These are phyloP conservation scores for Tamias sibiricus DNA, from an alignment of 2,113 vertebrate species.

Conservation along the genomic window DNA sequence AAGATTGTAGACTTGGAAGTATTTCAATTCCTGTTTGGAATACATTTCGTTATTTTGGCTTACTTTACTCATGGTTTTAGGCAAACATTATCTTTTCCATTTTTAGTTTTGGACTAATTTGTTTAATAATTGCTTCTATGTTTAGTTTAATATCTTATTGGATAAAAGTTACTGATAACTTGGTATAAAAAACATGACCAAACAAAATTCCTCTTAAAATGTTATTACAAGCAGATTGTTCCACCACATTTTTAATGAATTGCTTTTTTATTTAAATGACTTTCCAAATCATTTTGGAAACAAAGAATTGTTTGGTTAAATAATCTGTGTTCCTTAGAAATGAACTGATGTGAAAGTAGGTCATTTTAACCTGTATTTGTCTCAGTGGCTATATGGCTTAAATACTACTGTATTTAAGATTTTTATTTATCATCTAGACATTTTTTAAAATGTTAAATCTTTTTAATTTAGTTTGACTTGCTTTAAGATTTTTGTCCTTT, in stretches of 20 bases:
- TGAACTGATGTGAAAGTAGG: slow-evolving; percentile 38
- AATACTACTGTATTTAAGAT: slow-evolving; percentile 34
- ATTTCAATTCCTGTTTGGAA: slow-evolving; percentile 38
- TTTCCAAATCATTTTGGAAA: not conserved
- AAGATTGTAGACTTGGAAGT: not conserved
- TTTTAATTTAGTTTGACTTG: slow-evolving; percentile 54
- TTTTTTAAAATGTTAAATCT: slow-evolving; percentile 34
- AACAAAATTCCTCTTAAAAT: slow-evolving; percentile 54
- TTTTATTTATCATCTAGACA: not conserved
- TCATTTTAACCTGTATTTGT: slow-evolving; percentile 52
- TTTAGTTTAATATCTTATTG: slow-evolving; percentile 30
- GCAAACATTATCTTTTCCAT: not conserved
- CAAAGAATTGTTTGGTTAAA: slow-evolving; percentile 46
- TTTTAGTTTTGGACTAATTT: slow-evolving; percentile 51
- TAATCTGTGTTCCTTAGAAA: slow-evolving; percentile 36
- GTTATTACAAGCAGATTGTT: slow-evolving; percentile 25
- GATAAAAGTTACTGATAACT: slow-evolving; percentile 1
- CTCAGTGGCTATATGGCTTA: slow-evolving; percentile 14
- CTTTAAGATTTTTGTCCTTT: slow-evolving; percentile 60
- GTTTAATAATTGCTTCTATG: slow-evolving; percentile 43
- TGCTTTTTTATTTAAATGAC: slow-evolving; percentile 23
- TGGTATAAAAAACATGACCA: slow-evolving; percentile 12
- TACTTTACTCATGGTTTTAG: slow-evolving; percentile 30
- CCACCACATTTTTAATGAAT: slow-evolving; percentile 17
- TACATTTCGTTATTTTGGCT: slow-evolving; percentile 18